Base-by-base conservation (phyloP, 2,113 vertebrate species). In the Coptodon rendalli region DNA sequence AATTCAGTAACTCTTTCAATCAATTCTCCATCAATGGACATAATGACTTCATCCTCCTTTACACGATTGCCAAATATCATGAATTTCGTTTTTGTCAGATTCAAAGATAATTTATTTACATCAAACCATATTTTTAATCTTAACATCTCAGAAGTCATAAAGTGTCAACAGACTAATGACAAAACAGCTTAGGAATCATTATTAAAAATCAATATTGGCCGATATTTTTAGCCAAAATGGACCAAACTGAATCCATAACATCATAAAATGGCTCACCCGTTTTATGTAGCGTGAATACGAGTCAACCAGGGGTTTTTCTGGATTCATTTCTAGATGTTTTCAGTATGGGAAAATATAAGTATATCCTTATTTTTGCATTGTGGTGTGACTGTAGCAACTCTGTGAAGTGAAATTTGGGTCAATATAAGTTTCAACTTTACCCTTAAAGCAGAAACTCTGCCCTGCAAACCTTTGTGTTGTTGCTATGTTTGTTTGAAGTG, bases 231-330 rank as follows among this genome's bases (percentile, higher is more conserved):
- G 16, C 9, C 43, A 3, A 76, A 76, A 31, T 9, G 9, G 24
- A 29, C 7, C 43, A 78, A 78, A 78, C 9, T 29, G 48, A 76
- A 48, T 48, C 24, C 9, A 27, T 6, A 16, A 9, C 38, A 71
- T 71, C 22, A 45, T 73, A 27, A 73, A 45, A 45, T 45, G 36
- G 22, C 13, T 45, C 40, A 16, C 2, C 22, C 2, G 1, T 24
- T 16, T 45, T 9, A 73, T 73, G 5, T 73, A 6, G 66, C 1
- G 5, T 24, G 12, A 73, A 16, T 73, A 10, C 1, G 2, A 43
- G 8, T 19, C 71, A 29, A 19, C 9, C 9, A 29, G 71, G 6
- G 9, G 0, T 0, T 5, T 29, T 50, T 50, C 27, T 29, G 43
- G 6, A 78, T 19, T 78, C 1, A 45, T 27, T 27, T 73, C 38